Evolutionary conservation across 2,797 vertebrate genomes (phyloP), one percentile per base, ranked within the genome.

Genomic region (Stomatorhinus walkeri): DNA sequence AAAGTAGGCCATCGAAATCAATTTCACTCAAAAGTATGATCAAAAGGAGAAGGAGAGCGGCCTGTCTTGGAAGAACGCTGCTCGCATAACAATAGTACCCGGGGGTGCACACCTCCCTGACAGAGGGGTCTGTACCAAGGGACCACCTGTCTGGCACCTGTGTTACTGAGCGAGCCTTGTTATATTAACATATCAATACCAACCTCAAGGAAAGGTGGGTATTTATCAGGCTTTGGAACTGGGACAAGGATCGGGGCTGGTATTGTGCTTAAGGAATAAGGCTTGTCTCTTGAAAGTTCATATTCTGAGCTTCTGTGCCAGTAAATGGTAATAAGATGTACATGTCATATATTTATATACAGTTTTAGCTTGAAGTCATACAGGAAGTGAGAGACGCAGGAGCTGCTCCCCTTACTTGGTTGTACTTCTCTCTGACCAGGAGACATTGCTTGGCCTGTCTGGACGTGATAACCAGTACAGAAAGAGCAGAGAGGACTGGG

Each of bases 1-100:
- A 84, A 88, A 88, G 51, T 46, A 88, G 88, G 76, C 49, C 72
- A 56, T 28, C 36, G 3, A 83, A 88, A 84, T 83, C 51, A 88
- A 88, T 88, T 83, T 59, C 51, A 16, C 72, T 59, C 88, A 81
- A 83, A 83, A 49, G 76, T 22, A 59, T 43, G 76, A 88, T 84
- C 88, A 81, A 56, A 88, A 54, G 51, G 76, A 16, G 24, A 10
- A 88, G 51, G 81, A 83, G 19, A 61, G 36, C 3, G 4, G 46
- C 48, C 48, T 10, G 22, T 54, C 64, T 79, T 81, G 64, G 7
- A 84, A 28, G 49, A 46, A 88, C 14, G 19, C 52, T 28, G 51
- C 12, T 76, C 0, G 9, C 76, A 83, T 83, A 88, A 83, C 88
- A 59, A 49, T 16, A 40, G 36, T 4, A 8, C 8, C 1, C 6